phyloP scores from a whole-genome alignment of 2,888 invertebrate genomes.

The Drosophila prolongata region DNA sequence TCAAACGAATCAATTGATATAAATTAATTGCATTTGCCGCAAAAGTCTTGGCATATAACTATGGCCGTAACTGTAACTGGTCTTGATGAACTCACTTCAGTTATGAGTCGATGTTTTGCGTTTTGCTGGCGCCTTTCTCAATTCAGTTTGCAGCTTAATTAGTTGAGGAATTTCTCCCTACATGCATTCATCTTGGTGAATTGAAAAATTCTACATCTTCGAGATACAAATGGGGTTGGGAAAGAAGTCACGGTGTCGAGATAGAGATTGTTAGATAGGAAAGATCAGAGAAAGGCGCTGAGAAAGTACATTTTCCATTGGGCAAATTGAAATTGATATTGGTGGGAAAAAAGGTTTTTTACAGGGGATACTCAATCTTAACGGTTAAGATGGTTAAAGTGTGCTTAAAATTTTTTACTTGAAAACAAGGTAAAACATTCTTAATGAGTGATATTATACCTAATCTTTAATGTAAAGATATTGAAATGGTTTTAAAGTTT shows the following conservation, averaged over 20 bases:
- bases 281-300: constrained; percentile 16
- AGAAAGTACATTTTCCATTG: constrained; percentile 10
- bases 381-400: no score
- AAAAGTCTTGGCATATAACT: constrained; percentile 47
- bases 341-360: constrained; percentile 13
- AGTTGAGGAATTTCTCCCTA: constrained; percentile 57
- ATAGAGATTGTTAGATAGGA: constrained; percentile 16
- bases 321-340: constrained; percentile 20
- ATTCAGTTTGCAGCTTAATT: constrained; percentile 67
- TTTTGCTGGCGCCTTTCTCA: constrained; percentile 31
- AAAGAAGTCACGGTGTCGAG: constrained; percentile 13
- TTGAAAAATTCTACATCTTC: background rate
- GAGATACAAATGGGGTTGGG: background rate
- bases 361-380: no score
- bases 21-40: constrained; percentile 84
- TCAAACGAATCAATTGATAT: constrained; percentile 85
- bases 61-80: constrained; percentile 30
- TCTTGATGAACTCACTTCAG: constrained; percentile 61
- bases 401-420: no score
- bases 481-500: no score
- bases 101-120: constrained; percentile 32
- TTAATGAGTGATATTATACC: no score
- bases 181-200: constrained; percentile 1
- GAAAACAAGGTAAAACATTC: no score
- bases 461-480: no score